A percentile compares a stretch with the other conserved stretches of the same genome.
Conservation (phyloP, 2,113 vertebrate genomes). For the Psephotus haematonotus region DNA sequence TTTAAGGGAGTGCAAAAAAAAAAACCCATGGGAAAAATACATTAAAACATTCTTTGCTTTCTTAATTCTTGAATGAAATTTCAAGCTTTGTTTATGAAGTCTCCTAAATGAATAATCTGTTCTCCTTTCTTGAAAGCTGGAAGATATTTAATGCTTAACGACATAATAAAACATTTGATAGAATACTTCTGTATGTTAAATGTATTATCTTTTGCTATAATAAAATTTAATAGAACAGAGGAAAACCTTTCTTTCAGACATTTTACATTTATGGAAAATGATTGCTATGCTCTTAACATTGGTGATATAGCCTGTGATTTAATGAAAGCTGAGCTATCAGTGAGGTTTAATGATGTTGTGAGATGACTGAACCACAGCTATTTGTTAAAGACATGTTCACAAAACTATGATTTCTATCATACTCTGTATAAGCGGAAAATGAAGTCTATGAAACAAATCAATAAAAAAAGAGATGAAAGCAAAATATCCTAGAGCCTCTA, state of each 20-base stretch:
- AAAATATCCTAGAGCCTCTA: background rate
- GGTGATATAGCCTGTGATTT: background rate
- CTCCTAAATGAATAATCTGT: background rate
- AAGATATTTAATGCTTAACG: background rate
- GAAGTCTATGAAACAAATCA: background rate
- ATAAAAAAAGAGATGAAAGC: background rate
- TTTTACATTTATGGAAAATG: background rate
- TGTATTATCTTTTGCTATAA: background rate
- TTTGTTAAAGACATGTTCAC: background rate
- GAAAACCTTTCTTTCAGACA: background rate
- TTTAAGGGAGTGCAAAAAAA: background rate
- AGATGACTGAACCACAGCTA: background rate
- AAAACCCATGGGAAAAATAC: background rate
- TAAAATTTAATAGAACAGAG: background rate
- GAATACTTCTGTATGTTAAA: background rate
- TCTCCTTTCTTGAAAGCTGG: background rate
- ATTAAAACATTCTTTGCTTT: background rate
- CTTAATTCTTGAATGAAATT: background rate
- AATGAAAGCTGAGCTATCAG: conserved; percentile 22
- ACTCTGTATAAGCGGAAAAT: background rate
- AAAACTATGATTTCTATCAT: background rate
- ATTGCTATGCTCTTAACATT: conserved; percentile 31
- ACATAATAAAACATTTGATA: background rate
- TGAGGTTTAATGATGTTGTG: background rate
- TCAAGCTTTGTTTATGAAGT: background rate